These are phyloP conservation scores for Brenthis hecate DNA, from an alignment of 2,888 invertebrate genomes.

Conservation along the genomic window DNA sequence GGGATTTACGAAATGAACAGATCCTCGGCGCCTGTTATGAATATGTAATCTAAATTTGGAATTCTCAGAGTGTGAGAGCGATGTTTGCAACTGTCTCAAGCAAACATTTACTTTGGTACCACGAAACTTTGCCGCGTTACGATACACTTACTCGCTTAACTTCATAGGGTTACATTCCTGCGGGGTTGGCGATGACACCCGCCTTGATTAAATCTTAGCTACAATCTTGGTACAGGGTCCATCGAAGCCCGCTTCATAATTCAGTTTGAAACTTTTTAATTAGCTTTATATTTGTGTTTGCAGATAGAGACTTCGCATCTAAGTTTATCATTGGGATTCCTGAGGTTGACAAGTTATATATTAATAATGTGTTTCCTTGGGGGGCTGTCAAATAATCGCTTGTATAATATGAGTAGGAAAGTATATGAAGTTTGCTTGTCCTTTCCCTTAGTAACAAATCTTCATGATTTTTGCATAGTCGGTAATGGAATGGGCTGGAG, in stretches of 20 bases:
- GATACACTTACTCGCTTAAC: constrained; percentile 41
- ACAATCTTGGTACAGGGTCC: constrained; percentile 77
- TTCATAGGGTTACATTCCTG: constrained; percentile 57
- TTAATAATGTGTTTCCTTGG: constrained; percentile 59
- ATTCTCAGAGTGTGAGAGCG: constrained; percentile 76
- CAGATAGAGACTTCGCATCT: constrained; percentile 78
- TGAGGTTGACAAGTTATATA: constrained; percentile 75
- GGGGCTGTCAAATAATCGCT: not conserved
- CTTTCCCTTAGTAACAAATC: too few species aligned
- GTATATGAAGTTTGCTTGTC: too few species aligned
- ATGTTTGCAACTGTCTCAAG: constrained; percentile 75
- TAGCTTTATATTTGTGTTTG: constrained; percentile 83
- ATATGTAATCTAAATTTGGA: constrained; percentile 80
- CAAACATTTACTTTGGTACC: constrained; percentile 64
- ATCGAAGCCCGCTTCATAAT: constrained; percentile 81
- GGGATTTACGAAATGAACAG: constrained; percentile 72
- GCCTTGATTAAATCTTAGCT: constrained; percentile 74
- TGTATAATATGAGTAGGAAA: too few species aligned
- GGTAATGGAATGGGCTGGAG: too few species aligned
- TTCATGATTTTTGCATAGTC: too few species aligned
- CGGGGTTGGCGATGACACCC: constrained; percentile 55
- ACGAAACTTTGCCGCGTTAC: constrained; percentile 44
- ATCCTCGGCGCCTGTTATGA: constrained; percentile 75
- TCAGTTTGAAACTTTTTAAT: constrained; percentile 82
- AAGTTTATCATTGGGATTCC: constrained; percentile 72